Percentiles rank a stretch among this genome's conserved stretches.
phyloP scores from a whole-genome alignment of 2,888 invertebrate species.

The Myopa testacea region DNA sequence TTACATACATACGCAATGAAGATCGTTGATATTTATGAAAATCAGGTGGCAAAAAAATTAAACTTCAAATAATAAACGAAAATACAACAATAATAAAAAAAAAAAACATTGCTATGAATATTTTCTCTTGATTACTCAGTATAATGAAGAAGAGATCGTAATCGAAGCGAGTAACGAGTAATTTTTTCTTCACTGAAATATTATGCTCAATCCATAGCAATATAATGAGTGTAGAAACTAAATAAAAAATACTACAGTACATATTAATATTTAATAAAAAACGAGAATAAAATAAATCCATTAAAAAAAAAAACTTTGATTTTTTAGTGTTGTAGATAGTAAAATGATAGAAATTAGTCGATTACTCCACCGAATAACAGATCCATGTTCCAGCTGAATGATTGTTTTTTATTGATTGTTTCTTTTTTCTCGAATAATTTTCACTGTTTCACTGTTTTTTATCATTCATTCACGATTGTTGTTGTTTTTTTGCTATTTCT shows the following conservation, averaged over 20 bases:
- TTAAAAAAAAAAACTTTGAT: too few relatives aligned
- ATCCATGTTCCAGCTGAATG: conserved; percentile 48
- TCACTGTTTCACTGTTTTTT: too few relatives aligned
- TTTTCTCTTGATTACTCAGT: neutral
- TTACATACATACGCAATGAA: neutral
- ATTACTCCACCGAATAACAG: conserved; percentile 49
- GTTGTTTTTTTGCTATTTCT: neutral
- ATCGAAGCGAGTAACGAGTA: neutral
- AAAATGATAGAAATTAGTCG: conserved; percentile 9
- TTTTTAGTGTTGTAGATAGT: too few relatives aligned
- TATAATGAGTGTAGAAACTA: neutral
- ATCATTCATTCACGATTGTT: conserved; percentile 14
- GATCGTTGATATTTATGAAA: conserved; percentile 3
- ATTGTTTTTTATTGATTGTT: conserved; percentile 56
- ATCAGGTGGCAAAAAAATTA: neutral
- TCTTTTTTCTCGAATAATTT: conserved; percentile 14
- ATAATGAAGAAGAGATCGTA: neutral
- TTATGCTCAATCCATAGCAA: too few relatives aligned
- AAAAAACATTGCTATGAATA: neutral
- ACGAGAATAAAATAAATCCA: too few relatives aligned
- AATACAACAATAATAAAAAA: too few relatives aligned
- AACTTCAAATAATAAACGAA: neutral
- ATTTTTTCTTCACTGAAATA: too few relatives aligned
- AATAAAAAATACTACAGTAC: too few relatives aligned
- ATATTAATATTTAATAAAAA: too few relatives aligned